These are phyloP conservation scores for Natrix natrix DNA, from an alignment of 2,797 vertebrate genomes.

Conservation along the genomic window DNA sequence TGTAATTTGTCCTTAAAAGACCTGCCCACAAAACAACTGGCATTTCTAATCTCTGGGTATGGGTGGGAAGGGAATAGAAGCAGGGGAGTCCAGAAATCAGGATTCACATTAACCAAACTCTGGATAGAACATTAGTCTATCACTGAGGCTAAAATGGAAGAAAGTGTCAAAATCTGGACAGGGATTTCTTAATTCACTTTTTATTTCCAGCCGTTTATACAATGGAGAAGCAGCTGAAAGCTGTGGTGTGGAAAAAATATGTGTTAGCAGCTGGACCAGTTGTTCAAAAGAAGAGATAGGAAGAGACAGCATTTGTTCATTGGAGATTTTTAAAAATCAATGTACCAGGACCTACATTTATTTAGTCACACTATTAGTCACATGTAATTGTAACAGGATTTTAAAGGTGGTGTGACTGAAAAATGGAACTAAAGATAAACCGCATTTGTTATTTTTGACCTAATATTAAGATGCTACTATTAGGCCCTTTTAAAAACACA, in stretches of 20 bases:
- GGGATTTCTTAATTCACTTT: neutral
- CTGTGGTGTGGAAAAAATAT: neutral
- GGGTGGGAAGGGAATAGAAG: neutral
- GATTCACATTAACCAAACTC: neutral
- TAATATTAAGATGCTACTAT: neutral
- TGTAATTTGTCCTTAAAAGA: neutral
- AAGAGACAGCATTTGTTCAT: neutral
- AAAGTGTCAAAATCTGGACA: neutral
- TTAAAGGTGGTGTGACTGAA: neutral
- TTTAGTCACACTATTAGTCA: neutral
- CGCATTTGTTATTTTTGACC: neutral
- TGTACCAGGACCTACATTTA: neutral
- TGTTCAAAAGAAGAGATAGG: neutral
- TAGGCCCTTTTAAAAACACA: neutral
- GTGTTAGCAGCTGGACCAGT: neutral
- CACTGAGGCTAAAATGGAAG: neutral
- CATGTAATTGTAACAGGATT: neutral
- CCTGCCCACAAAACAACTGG: neutral
- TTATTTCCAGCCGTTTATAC: neutral
- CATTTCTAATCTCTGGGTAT: neutral
- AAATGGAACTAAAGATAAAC: neutral
- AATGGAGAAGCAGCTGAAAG: neutral
- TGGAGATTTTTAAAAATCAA: neutral
- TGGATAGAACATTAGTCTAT: neutral
- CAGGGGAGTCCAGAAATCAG: neutral